Base-by-base conservation (phyloP, 2,888 invertebrate species). In the Phymatocera aterrima region DNA sequence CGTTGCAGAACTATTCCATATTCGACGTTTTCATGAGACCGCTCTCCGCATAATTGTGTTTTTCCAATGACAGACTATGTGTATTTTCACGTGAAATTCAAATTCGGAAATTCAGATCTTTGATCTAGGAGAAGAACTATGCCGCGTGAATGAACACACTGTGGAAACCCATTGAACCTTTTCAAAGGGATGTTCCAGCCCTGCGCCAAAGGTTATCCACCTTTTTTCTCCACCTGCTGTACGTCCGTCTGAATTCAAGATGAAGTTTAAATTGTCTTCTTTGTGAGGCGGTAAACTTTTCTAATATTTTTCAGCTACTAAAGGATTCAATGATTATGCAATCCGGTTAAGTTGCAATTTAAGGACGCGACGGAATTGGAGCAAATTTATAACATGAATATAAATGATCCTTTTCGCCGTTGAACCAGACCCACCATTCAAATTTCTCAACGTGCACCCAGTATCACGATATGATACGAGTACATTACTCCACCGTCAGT, bases 401-500 rank as follows among this genome's bases (percentile, higher is more conserved):
- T n/a, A n/a, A n/a, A n/a, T n/a, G n/a, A n/a, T n/a, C n/a, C 54
- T 15, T 46, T 46, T 43, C 28, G n/a, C 37, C 10, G 8, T n/a
- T n/a, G n/a, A n/a, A n/a, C n/a, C 68, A 24, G 15, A 15, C 24
- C 8, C 24, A 68, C 28, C 28, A 68, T 15, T 15, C 12, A 8
- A 46, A 46, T 10, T 28, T 12, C 1, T 15, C 28, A 10, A 51
- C 10, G 21, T 51, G 21, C 51, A 51, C 8, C 5, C 18, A 21
- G 18, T 15, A 18, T 15, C n/a, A 28, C 15, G 6, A 34, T 28
- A 28, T 5, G 15, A 31, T 60, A n/a, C n/a, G n/a, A n/a, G n/a
- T n/a, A 34, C n/a, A 43, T 68, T 68, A 24, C 28, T 34, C 21
- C 3, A 12, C 12, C n/a, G 21, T 21, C 80, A 74, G 80, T 82